Evolutionary conservation across 2,888 invertebrate genomes (phyloP).

Genomic region (Saturnia japonica): DNA sequence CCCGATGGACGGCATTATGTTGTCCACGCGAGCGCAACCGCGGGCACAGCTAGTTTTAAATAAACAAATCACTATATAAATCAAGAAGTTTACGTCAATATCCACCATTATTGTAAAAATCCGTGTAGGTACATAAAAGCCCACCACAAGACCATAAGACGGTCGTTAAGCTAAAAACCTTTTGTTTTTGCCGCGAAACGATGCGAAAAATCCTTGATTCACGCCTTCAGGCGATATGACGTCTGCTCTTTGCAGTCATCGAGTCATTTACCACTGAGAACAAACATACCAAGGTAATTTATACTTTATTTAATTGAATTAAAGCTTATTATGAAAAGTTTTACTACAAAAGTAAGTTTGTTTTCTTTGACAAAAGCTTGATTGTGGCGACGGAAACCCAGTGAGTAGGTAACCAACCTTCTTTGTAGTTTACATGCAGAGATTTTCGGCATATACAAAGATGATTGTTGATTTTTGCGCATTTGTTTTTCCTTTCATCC

Average conservation of each 20-base stretch:
- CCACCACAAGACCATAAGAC: slow-evolving; percentile 9
- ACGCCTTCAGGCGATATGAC: slow-evolving; percentile 43
- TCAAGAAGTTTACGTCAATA: neutral
- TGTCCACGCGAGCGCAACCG: too few relatives aligned
- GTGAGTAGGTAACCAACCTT: slow-evolving; percentile 29
- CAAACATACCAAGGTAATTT: neutral
- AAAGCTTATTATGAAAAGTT: slow-evolving; percentile 19
- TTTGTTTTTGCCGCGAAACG: slow-evolving; percentile 43
- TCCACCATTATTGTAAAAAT: neutral
- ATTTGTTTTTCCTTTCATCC: neutral
- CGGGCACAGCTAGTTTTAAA: neutral
- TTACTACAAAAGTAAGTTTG: slow-evolving; percentile 29
- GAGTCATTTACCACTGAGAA: slow-evolving; percentile 12
- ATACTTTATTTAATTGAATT: neutral
- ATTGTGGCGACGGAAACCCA: slow-evolving; percentile 47
- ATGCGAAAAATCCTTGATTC: slow-evolving; percentile 46
- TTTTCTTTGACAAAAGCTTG: slow-evolving; percentile 42
- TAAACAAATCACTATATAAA: neutral
- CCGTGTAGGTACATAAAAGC: slow-evolving; percentile 10
- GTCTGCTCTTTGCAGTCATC: slow-evolving; percentile 31
- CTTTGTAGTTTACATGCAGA: slow-evolving; percentile 34
- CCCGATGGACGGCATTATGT: too few relatives aligned
- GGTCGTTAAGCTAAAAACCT: slow-evolving; percentile 28
- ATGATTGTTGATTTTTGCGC: slow-evolving; percentile 28
- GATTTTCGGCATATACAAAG: slow-evolving; percentile 26